Conservation (phyloP, 2,888 invertebrate genomes). For the Agrochola lychnidis region DNA sequence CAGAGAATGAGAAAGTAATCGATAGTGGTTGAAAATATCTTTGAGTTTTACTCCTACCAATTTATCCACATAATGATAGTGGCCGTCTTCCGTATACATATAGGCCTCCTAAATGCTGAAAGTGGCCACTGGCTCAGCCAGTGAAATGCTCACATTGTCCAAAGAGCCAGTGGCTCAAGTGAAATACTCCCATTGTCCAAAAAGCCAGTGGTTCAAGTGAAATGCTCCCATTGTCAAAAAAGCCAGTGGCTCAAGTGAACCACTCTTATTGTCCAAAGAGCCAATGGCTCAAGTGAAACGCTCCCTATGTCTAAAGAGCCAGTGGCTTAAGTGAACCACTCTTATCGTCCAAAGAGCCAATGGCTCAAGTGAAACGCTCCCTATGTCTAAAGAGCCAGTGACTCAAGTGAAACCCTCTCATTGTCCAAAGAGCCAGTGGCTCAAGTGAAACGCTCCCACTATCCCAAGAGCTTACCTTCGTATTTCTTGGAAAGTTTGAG, state of each 20-base stretch:
- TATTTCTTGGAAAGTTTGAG: conserved; percentile 89
- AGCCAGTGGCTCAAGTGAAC: neutral
- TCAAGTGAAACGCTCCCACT: neutral
- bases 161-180: neutral
- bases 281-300: neutral
- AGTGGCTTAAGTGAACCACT: no score
- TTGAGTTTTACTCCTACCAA: neutral
- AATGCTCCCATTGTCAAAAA: neutral
- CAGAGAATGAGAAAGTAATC: neutral
- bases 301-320: no score
- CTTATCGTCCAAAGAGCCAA: neutral
- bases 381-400: no score
- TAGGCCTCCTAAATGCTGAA: neutral
- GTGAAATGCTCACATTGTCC: no score
- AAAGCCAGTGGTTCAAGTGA: neutral
- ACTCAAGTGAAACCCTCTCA: no score
- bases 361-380: neutral
- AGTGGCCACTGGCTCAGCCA: neutral
- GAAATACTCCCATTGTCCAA: neutral
- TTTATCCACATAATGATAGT: neutral
- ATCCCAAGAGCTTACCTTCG: conserved; percentile 76
- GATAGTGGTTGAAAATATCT: neutral
- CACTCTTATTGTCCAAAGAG: neutral
- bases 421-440: neutral
- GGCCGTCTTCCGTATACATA: neutral